A percentile compares a stretch with the other conserved stretches of the same genome.
Conservation (phyloP, 2,888 invertebrate genomes). For the Gortyna flavago region DNA sequence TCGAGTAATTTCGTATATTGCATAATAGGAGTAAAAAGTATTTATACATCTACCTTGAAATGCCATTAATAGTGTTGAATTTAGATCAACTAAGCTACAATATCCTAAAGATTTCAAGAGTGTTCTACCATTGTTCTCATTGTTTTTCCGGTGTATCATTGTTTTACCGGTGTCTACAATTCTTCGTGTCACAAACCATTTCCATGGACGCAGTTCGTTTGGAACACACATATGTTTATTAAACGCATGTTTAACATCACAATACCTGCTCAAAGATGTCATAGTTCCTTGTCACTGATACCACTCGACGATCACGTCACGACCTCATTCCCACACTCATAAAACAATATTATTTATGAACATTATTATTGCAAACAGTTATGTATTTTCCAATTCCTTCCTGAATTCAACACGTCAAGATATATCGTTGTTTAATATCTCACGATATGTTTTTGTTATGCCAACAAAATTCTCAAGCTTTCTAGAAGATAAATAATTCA, state of each 20-base stretch:
- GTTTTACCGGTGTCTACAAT: slow-evolving; percentile 41
- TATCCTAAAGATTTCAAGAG: slow-evolving; percentile 25
- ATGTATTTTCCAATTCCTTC: slow-evolving; percentile 36
- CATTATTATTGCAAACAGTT: slow-evolving; percentile 30
- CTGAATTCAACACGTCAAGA: slow-evolving; percentile 13
- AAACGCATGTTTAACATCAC: slow-evolving; percentile 69
- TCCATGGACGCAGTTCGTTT: slow-evolving; percentile 40
- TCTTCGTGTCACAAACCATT: slow-evolving; percentile 42
- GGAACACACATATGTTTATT: slow-evolving; percentile 54
- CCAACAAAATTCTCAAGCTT: slow-evolving; percentile 45
- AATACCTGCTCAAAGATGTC: slow-evolving; percentile 64
- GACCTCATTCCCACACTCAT: slow-evolving; percentile 41
- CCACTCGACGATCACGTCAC: slow-evolving; percentile 46
- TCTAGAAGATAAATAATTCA: slow-evolving; percentile 48
- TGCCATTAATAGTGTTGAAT: slow-evolving; percentile 21
- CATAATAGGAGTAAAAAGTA: slow-evolving; percentile 29
- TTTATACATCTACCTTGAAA: slow-evolving; percentile 29
- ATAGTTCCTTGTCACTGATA: slow-evolving; percentile 63
- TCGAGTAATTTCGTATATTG: slow-evolving; percentile 33
- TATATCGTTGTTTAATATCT: slow-evolving; percentile 29
- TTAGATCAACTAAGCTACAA: slow-evolving; percentile 7
- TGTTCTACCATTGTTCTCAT: slow-evolving; percentile 32
- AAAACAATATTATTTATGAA: slow-evolving; percentile 36
- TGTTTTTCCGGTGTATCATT: slow-evolving; percentile 44
- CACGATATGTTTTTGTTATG: slow-evolving; percentile 58